Evolutionary conservation across 2,888 invertebrate species (phyloP).

Genomic region (Ditula angustiorana): DNA sequence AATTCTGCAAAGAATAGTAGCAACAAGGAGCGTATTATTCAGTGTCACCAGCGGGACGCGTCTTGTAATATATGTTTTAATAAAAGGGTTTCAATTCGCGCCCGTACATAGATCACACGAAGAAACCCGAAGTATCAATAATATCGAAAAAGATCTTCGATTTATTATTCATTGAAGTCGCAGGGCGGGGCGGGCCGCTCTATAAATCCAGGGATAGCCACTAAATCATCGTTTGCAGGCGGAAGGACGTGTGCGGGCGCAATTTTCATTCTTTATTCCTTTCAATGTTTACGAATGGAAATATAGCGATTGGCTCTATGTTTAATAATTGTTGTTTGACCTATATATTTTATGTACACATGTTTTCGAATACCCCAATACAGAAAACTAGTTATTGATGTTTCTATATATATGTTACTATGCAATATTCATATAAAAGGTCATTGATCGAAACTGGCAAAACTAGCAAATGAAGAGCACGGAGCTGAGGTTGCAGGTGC

Average conservation of each 20-base stretch:
- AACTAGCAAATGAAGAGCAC: no score
- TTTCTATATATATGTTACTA: no score
- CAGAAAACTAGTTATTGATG: not conserved
- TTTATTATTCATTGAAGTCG: slow-evolving; percentile 82
- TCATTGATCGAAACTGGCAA: no score
- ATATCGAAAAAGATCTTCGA: slow-evolving; percentile 80
- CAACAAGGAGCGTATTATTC: slow-evolving; percentile 82
- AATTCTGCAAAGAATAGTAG: slow-evolving; percentile 72
- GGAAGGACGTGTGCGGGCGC: slow-evolving; percentile 64
- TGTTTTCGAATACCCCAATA: not conserved
- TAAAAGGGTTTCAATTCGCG: slow-evolving; percentile 83
- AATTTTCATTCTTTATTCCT: slow-evolving; percentile 68
- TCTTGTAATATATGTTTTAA: slow-evolving; percentile 84
- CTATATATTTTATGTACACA: no score
- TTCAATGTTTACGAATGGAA: slow-evolving; percentile 60
- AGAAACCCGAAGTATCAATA: slow-evolving; percentile 80
- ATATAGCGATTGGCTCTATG: slow-evolving; percentile 53
- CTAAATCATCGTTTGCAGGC: slow-evolving; percentile 77
- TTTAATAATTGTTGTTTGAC: slow-evolving; percentile 27
- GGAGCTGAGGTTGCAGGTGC: no score
- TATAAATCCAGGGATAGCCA: slow-evolving; percentile 77
- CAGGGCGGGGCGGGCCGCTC: slow-evolving; percentile 67
- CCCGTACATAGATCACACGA: slow-evolving; percentile 76
- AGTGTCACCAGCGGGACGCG: slow-evolving; percentile 80
- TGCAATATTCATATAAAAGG: no score